Percentiles rank a stretch among this genome's conserved stretches.
Evolutionary conservation across 2,888 invertebrate genomes (phyloP).

Genomic region (Gerris lacustris): DNA sequence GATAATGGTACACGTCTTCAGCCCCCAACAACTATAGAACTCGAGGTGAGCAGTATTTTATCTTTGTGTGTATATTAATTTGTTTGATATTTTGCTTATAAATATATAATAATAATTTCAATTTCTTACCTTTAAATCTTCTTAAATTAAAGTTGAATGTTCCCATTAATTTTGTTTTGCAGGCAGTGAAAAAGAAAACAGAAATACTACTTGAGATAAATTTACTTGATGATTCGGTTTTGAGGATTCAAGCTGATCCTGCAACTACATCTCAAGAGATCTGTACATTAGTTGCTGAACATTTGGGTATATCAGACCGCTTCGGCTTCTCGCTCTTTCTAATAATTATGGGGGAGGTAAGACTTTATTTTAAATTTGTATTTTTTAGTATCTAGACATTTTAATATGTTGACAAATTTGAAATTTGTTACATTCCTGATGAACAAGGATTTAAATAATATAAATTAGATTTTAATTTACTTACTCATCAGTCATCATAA

Average conservation of each 20-base stretch:
- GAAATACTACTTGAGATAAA: slow-evolving; percentile 24
- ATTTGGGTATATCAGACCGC: slow-evolving; percentile 86
- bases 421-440: neutral
- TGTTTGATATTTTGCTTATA: too few species aligned
- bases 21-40: slow-evolving; percentile 95
- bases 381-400: too few species aligned
- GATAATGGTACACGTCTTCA: slow-evolving; percentile 97
- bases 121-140: too few species aligned
- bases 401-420: neutral
- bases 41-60: slow-evolving; percentile 46
- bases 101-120: too few species aligned
- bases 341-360: slow-evolving; percentile 87
- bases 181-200: slow-evolving; percentile 26
- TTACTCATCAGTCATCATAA: neutral
- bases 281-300: slow-evolving; percentile 91
- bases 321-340: slow-evolving; percentile 98
- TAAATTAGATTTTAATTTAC: neutral
- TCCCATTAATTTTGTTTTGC: neutral
- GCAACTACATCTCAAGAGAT: slow-evolving; percentile 94
- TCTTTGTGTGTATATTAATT: too few species aligned
- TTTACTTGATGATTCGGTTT: slow-evolving; percentile 24
- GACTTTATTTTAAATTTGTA: neutral
- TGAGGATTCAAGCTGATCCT: slow-evolving; percentile 59
- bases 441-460: neutral
- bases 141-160: too few species aligned